phyloP scores from a whole-genome alignment of 2,888 invertebrate species.

The Aleiodes alternator region DNA sequence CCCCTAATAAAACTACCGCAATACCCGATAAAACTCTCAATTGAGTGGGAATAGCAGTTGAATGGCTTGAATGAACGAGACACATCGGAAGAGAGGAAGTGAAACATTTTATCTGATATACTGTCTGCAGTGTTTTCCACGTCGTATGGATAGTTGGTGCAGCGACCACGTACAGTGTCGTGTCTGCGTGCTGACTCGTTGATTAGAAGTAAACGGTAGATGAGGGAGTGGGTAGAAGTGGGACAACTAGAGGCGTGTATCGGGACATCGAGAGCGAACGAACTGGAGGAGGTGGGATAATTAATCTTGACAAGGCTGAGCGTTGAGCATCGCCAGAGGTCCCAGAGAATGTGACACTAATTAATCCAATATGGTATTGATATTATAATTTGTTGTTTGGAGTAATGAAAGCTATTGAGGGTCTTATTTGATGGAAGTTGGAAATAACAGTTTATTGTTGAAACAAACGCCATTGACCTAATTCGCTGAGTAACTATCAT shows the following conservation, averaged over 20 bases:
- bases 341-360: conserved; percentile 61
- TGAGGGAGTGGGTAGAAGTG: conserved; percentile 2
- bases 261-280: conserved; percentile 49
- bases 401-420: background rate
- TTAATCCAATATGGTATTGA: conserved; percentile 64
- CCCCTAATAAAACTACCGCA: too few relatives aligned
- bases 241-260: conserved; percentile 43
- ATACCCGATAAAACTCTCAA: too few relatives aligned
- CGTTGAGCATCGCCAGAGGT: conserved; percentile 50
- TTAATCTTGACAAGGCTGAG: conserved; percentile 57
- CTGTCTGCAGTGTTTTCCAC: conserved; percentile 36
- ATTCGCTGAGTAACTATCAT: conserved; percentile 9
- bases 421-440: background rate
- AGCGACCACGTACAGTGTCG: conserved; percentile 52
- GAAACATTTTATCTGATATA: conserved; percentile 43
- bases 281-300: conserved; percentile 47
- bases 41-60: conserved; percentile 22
- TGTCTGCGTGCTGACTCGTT: conserved; percentile 54
- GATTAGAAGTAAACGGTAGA: conserved; percentile 47
- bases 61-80: conserved; percentile 6
- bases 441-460: background rate
- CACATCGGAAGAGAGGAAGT: conserved; percentile 14
- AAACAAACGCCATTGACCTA: conserved; percentile 15
- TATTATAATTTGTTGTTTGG: conserved; percentile 61
- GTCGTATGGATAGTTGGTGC: too few relatives aligned